Evolutionary conservation across 2,888 invertebrate species (phyloP), one percentile per base, ranked within the genome.

Genomic region (Pristionchus japonicus): DNA sequence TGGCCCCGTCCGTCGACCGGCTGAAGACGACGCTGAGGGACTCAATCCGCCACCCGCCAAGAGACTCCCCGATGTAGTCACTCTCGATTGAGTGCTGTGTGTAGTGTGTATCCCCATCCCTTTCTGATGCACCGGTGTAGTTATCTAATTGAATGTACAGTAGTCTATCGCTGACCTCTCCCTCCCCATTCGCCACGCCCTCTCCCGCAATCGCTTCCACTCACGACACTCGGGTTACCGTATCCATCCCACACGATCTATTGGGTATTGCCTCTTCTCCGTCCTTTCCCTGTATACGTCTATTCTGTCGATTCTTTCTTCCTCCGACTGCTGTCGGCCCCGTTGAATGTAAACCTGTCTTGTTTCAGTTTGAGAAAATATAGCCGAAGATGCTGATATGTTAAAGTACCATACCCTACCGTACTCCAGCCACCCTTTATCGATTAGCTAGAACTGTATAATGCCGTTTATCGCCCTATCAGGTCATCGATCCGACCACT

Each of bases 231-330:
- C 83, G 49, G 52, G 83, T 57, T 52, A 17, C 83, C 57, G 34
- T 83, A 43, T 52, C 83, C 83, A 49, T 49, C 52, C 49, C 80
- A 80, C 49, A 70, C 70, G 37, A 34, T 70, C 37, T 34, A 70
- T 70, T 70, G 70, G 70, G 70, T 70, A 70, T 70, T 70, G 77
- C 43, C 77, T 27, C 27, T 27, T n/a, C 43, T 20, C 40, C n/a
- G n/a, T n/a, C 74, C 77, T 47, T 77, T 77, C 77, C 77, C 77
- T 27, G n/a, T 77, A n/a, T n/a, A 43, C n/a, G 70, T n/a, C 77
- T 77, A 34, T 43, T 77, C 77, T 27, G 7, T 37, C 70, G 37
- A 70, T 77, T 77, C 77, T 77, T 77, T 77, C 77, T n/a, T 40
- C n/a, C 20, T 6, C 23, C 43, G 31, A 27, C 40, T 11, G 11